Base-by-base conservation (phyloP, 35 echinoderm and acorn worm genomes). In the Lytechinus pictus region DNA sequence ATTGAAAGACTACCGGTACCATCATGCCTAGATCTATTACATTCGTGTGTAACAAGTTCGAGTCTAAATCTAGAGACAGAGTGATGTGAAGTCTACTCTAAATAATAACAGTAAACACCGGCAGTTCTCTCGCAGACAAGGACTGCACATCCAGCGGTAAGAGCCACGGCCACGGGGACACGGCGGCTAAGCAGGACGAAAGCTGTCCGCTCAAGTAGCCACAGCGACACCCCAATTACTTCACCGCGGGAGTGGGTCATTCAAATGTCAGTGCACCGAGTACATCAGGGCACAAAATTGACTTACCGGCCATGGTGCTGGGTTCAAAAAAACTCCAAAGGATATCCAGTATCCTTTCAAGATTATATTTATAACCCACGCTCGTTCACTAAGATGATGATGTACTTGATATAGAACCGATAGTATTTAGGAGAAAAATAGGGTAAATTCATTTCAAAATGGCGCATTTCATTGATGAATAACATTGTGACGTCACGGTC, bases 231-330 rank as follows among this genome's bases (percentile, higher is more conserved):
- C 28, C 51, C 95, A 9, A 28, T 60, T 27, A 56, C 60, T 96
- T 53, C 33, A 27, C 91, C 44, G 93, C 57, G 51, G 66, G 86
- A 53, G 13, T 16, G 33, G 52, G 55, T 79, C 13, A 96, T 28
- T 60, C 54, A 60, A 95, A 96, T 94, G 89, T 96, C 94, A 57
- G 86, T 91, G 88, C 58, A 97, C n/a, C 19, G 58, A 54, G 21
- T 28, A 44, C 33, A 89, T 95, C 27, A 33, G 29, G 27, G 90
- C 54, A 51, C 92, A 44, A 13, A 95, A 95, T 93, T 28, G 44
- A 97, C 97, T 96, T 94, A 97, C 97, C 97, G 96, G 97, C 97
- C 97, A 97, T 97, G 95, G 96, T 92, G 97, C 96, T 95, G 95
- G 96, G 71, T 57, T 95, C 61, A 91, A 95, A 97, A 52, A 95